Percentiles rank a stretch among this genome's conserved stretches.
Evolutionary conservation across 1,140 invertebrate species (phyloP).

Genomic region (Anadara kagoshimensis): DNA sequence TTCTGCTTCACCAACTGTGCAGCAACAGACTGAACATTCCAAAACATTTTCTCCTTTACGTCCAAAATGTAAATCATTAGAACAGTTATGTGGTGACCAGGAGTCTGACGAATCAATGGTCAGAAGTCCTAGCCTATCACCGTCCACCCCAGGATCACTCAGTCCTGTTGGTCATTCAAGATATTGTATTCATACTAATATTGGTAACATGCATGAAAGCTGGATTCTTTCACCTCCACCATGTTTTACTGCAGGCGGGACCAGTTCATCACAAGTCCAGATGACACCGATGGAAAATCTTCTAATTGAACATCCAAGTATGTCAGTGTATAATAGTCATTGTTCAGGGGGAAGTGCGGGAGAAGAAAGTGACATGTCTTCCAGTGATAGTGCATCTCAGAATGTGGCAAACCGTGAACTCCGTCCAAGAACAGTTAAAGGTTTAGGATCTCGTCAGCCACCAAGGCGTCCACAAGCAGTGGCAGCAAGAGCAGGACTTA

Average conservation of each 20-base stretch:
- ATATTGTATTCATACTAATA: conserved; percentile 46
- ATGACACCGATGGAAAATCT: conserved; percentile 87
- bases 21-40: neutral
- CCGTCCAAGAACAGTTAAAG: conserved; percentile 32
- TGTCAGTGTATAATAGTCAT: conserved; percentile 82
- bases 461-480: conserved; percentile 46
- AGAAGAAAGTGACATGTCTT: conserved; percentile 52
- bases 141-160: conserved; percentile 51
- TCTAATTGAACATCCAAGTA: conserved; percentile 90
- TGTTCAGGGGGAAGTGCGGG: conserved; percentile 45
- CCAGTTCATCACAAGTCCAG: conserved; percentile 75
- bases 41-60: too few relatives aligned
- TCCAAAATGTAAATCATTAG: too few relatives aligned
- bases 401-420: conserved; percentile 25
- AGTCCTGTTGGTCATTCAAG: conserved; percentile 48
- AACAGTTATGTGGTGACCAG: conserved; percentile 20
- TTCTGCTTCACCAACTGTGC: conserved; percentile 9
- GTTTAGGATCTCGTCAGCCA: conserved; percentile 33
- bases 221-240: conserved; percentile 89
- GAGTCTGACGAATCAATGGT: conserved; percentile 32
- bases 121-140: conserved; percentile 41
- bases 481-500: conserved; percentile 46
- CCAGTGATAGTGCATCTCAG: conserved; percentile 30
- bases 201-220: conserved; percentile 77
- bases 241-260: conserved; percentile 81